Percentiles rank a stretch among this genome's conserved stretches.
Evolutionary conservation across 37 sponge, comb jelly and placozoan genomes (phyloP).

Genomic region (Eunapius fragilis): DNA sequence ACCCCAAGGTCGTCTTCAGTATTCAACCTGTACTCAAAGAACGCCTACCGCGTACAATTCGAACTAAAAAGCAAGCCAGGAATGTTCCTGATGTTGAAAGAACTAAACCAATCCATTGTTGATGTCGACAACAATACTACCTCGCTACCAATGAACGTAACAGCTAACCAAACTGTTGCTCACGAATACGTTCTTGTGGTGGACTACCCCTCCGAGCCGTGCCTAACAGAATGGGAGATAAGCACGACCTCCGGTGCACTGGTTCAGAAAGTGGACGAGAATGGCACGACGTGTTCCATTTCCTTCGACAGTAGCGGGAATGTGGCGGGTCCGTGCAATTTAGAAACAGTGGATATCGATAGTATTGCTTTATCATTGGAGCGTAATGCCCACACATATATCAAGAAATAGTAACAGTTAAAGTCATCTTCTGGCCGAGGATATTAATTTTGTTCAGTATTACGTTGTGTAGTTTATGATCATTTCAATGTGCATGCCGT

Average conservation of each 20-base stretch:
- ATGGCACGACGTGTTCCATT: background rate
- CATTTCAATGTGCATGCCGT: too few species aligned
- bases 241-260: background rate
- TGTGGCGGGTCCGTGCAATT: background rate
- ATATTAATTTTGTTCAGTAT: too few species aligned
- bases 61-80: background rate
- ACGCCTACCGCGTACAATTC: background rate
- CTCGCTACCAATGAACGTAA: background rate
- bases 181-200: background rate
- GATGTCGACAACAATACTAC: background rate
- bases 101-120: background rate
- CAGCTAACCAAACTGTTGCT: background rate
- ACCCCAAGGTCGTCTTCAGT: background rate
- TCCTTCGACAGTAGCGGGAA: background rate
- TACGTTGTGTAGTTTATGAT: too few species aligned
- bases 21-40: background rate
- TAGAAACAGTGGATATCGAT: background rate
- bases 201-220: background rate
- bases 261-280: background rate
- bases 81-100: background rate
- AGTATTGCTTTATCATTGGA: background rate
- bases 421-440: too few species aligned
- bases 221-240: background rate
- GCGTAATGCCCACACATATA: too few species aligned
- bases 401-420: too few species aligned